Evolutionary conservation across 2,797 vertebrate genomes (phyloP).

Genomic region (Clamator glandarius): DNA sequence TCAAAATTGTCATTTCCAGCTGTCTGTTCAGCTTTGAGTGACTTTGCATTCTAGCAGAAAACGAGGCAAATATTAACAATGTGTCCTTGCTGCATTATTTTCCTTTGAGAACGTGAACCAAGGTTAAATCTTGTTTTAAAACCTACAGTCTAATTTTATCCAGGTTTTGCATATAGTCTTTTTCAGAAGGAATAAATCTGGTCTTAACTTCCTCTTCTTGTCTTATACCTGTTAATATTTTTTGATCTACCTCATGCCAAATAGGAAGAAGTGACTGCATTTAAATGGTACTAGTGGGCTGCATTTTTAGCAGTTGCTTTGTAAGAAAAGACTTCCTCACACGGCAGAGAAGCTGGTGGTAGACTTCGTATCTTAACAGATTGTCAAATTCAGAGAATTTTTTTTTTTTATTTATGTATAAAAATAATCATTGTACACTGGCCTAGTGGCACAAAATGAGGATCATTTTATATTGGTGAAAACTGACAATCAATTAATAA

Average conservation of each 20-base stretch:
- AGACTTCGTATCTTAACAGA: not conserved
- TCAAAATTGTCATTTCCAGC: slow-evolving; percentile 37
- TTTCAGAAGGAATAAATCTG: not conserved
- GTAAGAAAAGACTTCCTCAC: not conserved
- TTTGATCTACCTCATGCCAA: not conserved
- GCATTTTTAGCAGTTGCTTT: not conserved
- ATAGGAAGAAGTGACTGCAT: not conserved
- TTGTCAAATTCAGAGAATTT: not conserved
- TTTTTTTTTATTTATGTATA: not conserved
- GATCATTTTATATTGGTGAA: slow-evolving; percentile 23
- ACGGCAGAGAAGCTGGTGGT: not conserved
- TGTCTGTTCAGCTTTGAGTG: slow-evolving; percentile 22
- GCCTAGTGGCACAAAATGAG: slow-evolving; percentile 3
- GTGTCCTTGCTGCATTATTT: not conserved
- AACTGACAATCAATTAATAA: not conserved
- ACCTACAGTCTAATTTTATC: not conserved
- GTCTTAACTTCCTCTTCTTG: not conserved
- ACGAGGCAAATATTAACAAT: not conserved
- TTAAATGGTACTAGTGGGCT: not conserved
- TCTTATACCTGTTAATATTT: not conserved
- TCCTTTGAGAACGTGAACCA: not conserved
- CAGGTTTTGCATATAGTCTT: not conserved
- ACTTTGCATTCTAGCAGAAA: slow-evolving; percentile 18
- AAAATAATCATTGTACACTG: not conserved
- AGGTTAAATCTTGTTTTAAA: not conserved